Conservation (phyloP, 64 coral and sea anemone genomes). For the Dendronephthya gigantea region DNA sequence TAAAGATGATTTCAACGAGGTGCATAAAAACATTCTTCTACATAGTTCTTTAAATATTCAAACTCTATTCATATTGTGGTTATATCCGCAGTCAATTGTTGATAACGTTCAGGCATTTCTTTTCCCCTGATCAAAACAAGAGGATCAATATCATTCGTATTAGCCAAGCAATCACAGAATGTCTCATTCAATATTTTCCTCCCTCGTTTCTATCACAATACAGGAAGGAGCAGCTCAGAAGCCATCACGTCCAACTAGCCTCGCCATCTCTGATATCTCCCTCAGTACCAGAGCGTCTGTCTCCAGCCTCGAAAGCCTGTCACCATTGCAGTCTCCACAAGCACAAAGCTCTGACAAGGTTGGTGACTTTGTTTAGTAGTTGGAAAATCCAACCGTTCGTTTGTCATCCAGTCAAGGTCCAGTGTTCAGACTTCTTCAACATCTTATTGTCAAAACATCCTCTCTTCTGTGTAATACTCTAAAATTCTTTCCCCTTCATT, state of each 20-base stretch:
- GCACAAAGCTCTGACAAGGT: not conserved
- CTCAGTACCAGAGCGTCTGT: not conserved
- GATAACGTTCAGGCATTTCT: too few species aligned
- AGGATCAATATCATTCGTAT: too few species aligned
- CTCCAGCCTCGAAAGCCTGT: not conserved
- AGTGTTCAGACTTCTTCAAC: too few species aligned
- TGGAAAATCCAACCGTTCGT: not conserved
- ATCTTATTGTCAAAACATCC: too few species aligned
- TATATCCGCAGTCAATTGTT: too few species aligned
- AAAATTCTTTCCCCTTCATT: not conserved
- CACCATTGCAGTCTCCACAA: not conserved
- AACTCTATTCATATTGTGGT: too few species aligned
- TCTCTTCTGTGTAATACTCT: too few species aligned
- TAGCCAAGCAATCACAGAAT: not conserved
- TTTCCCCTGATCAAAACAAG: too few species aligned
- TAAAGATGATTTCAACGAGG: conserved; percentile 12
- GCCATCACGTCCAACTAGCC: not conserved
- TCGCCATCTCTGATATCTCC: not conserved
- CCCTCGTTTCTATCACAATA: not conserved
- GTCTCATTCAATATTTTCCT: not conserved
- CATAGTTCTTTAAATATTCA: too few species aligned
- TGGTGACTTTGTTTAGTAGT: not conserved
- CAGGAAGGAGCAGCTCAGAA: not conserved
- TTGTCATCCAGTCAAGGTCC: too few species aligned
- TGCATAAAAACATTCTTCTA: too few species aligned